Base-by-base conservation (phyloP, 2,888 invertebrate species). In the Notocelia uddmanniana region DNA sequence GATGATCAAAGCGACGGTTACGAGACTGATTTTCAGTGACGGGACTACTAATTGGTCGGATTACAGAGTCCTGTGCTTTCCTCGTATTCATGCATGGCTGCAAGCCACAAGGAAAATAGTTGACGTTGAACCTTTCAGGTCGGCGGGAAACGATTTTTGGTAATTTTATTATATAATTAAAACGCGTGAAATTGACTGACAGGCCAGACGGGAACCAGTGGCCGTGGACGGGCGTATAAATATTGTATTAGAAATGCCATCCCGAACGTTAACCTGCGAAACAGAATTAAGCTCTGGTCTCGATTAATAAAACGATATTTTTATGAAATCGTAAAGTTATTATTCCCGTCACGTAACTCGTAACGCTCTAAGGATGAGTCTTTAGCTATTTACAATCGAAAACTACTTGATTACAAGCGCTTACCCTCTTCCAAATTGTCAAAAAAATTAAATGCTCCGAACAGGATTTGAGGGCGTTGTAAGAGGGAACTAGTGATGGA, bases 31-130 rank as follows among this genome's bases (percentile, higher is more conserved):
- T 83, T 80, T 83, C 84, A 81, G 81, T 88, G 91, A 90, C 90
- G 84, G 79, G 78, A 79, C 78, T 84, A 87, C 88, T 91, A 89
- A 92, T 92, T 90, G 87, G 85, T 89, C 83, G 79, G 84, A 87
- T 89, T 89, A 87, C 88, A 82, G 84, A 83, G 83, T 81, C 80
- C 78, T 78, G 79, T 81, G 79, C 69, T 70, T 73, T 57, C 69
- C 70, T 21, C 68, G 64, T 74, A 58, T 19, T 37, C 23, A 23
- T 55, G 34, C 45, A 18, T 70, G 57, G 58, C 64, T 63, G 41
- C 55, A 21, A 73, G 69, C 74, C 73, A 76, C 77, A 68, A 68
- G 74, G 78, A 76, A 78, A 77, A 74, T 74, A 71, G 69, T 58
- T 55, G 55, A 70, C 50, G 31, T 59, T 31, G 48, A 54, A 66